Base-by-base conservation (phyloP, 1,140 invertebrate genomes). In the Drosophila arawakana region DNA sequence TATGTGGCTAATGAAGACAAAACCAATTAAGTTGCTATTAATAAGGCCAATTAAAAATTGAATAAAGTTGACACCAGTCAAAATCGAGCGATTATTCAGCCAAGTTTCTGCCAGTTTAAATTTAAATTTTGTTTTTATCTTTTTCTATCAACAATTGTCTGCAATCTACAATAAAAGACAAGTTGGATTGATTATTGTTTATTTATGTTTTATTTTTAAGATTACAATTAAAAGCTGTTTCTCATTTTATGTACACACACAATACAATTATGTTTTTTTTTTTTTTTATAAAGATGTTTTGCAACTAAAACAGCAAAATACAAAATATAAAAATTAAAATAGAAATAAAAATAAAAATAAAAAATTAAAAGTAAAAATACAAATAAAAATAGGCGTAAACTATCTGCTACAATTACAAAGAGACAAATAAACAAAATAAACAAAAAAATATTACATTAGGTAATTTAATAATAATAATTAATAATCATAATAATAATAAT, bases 221-320 rank as follows among this genome's bases (percentile, higher is more conserved):
- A 80, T 89, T 86, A 89, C 70, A 88, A 74, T 89, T 88, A 88
- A 80, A 73, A 73, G 76, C 70, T 75, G 76, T 46, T 66, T 65
- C 44, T 72, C 69, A 58, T 77, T 84, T 82, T 82, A 84, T 84
- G 73, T 84, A 84, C 81, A 84, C 77, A 73, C 76, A 86, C 70
- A 84, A 82, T 76, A 79, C 71, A 86, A 82, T 86, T 83, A 81
- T 76, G 71, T 81, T 81, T 76, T 78, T 82, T 37, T 6, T 7
- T 52, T 5, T 52, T 35, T 25, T 25, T 50, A 30, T 50, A 2
- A 30, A 30, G 25, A 30, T 30, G 25, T 62, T 63, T 76, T 58
- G 74, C 15, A 43, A 55, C 37, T 15, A 39, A 55, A 55, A 55
- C 54, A 57, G 41, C 54, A 59, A 75, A 49, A 65, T 78, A 68